Evolutionary conservation across 2,113 vertebrate species (phyloP).

Genomic region (Cephalophus harveyi): DNA sequence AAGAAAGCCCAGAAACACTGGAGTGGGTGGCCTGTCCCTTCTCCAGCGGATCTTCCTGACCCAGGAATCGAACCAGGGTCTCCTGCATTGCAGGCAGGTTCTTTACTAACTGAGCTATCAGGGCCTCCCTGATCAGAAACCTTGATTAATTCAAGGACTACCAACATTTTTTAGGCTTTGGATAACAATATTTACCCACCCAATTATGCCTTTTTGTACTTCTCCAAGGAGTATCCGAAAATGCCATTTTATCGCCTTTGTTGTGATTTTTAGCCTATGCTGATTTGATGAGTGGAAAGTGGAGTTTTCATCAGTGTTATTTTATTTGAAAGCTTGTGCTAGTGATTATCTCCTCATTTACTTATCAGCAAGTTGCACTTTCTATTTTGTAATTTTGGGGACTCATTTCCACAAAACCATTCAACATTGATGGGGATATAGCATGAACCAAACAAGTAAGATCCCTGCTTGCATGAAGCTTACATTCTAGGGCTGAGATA

Average conservation of each 20-base stretch:
- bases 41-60: not conserved
- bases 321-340: not conserved
- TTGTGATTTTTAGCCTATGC: not conserved
- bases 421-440: not conserved
- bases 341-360: not conserved
- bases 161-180: not conserved
- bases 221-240: not conserved
- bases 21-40: not conserved
- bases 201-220: accelerated
- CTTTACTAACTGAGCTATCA: not conserved
- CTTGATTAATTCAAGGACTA: not conserved
- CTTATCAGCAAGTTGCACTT: not conserved
- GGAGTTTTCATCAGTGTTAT: not conserved
- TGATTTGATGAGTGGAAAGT: not conserved
- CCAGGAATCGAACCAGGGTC: not conserved
- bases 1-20: not conserved
- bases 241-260: not conserved
- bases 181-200: not conserved
- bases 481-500: not conserved
- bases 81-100: not conserved
- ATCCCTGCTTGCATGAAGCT: not conserved
- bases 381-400: not conserved
- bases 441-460: not conserved
- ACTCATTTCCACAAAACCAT: not conserved
- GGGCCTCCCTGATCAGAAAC: not conserved